Evolutionary conservation across 2,113 vertebrate species (phyloP).

Genomic region (Sylvilagus bachmani): DNA sequence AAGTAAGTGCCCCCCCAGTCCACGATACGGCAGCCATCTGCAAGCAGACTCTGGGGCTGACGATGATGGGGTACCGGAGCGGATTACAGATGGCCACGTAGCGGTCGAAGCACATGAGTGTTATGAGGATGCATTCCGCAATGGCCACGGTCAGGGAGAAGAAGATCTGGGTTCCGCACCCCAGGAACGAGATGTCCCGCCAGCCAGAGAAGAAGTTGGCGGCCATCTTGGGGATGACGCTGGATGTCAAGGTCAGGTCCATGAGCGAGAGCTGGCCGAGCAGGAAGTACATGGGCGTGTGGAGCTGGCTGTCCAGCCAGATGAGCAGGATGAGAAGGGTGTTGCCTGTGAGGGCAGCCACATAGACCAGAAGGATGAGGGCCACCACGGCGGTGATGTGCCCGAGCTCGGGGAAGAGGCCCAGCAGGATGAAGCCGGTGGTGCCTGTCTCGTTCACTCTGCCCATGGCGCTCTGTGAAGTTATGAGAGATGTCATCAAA

Average conservation of each 20-base stretch:
- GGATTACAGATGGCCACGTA: not conserved
- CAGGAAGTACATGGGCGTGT: constrained; percentile 15
- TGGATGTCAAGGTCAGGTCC: constrained; percentile 55
- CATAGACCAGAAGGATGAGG: constrained; percentile 27
- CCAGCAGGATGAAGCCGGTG: constrained; percentile 52
- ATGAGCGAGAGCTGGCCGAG: constrained; percentile 58
- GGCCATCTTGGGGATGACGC: constrained; percentile 58
- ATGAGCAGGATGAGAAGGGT: constrained; percentile 14
- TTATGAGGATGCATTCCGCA: constrained; percentile 68
- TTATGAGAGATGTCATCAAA: not conserved
- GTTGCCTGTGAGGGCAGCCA: not conserved
- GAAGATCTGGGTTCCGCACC: constrained; percentile 67
- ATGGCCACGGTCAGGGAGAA: constrained; percentile 59
- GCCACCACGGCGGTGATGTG: not conserved
- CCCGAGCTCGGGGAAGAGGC: constrained; percentile 25
- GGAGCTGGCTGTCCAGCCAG: constrained; percentile 42
- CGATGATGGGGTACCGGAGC: constrained; percentile 26
- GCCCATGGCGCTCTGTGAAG: not conserved
- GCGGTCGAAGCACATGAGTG: constrained; percentile 67
- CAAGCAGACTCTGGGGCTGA: constrained; percentile 41
- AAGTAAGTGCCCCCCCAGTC: constrained; percentile 45
- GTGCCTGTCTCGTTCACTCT: not conserved
- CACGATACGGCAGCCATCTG: constrained; percentile 38
- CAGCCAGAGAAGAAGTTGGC: constrained; percentile 1
- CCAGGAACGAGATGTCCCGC: constrained; percentile 42